Evolutionary conservation across 2,113 vertebrate genomes (phyloP), one percentile per base, ranked within the genome.

Genomic region (Odontesthes bonariensis): DNA sequence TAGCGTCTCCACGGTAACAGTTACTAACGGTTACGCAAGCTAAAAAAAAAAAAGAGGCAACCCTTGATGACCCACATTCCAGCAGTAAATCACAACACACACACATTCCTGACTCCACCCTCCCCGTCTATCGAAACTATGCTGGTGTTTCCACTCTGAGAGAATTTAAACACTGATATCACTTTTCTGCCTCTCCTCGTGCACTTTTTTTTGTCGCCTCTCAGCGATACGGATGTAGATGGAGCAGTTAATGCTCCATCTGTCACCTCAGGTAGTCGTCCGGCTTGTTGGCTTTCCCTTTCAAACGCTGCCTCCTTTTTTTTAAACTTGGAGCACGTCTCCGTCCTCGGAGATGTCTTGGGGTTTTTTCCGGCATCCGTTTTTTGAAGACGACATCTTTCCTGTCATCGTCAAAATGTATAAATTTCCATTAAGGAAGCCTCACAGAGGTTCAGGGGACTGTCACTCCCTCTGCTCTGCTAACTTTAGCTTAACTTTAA

Each of bases 21-120:
- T 90, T 84, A 79, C 86, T 80, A 82, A 77, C 12, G 74, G 88
- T 88, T 83, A 83, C 71, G 23, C 88, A 87, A 88, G 86, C 79
- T 53, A 27, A 27, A 27, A 27, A 27, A 27, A 27, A 27, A 27
- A 27, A 27, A 65, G 84, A 66, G 19, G 69, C 84, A 81, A 38
- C 77, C 84, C 72, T 76, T 51, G 55, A 56, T 85, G 89, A 92
- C 89, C 89, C 89, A 91, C 91, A 92, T 93, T 92, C 90, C 88
- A 85, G 74, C 82, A 80, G 85, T 91, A 88, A 91, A 92, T 92
- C 85, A 89, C 85, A 80, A 74, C 77, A 74, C 78, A 69, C 70
- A 57, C 83, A 84, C 83, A 85, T 73, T 85, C 78, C 68, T 42
- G 42, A 71, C 87, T 81, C 88, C 91, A 76, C 87, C 88, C 89